phyloP scores from a whole-genome alignment of 2,888 invertebrate genomes.

The Trachelus stipa region DNA sequence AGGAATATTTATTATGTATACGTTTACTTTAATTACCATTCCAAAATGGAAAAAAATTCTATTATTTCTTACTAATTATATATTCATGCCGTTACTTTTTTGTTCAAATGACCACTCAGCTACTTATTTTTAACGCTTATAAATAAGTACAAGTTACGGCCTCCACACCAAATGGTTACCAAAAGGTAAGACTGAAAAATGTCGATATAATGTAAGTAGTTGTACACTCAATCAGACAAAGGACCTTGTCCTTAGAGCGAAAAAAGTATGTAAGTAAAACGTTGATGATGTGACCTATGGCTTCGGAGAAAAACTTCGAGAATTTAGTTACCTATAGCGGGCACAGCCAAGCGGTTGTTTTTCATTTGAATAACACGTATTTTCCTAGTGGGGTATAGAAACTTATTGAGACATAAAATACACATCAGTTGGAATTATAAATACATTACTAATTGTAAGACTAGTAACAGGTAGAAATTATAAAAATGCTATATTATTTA shows the following conservation, averaged over 20 bases:
- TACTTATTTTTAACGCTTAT: background rate
- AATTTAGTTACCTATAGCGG: background rate
- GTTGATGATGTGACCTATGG: background rate
- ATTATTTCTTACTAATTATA: too few species aligned
- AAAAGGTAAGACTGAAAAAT: background rate
- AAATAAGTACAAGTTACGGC: background rate
- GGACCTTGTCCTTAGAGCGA: background rate
- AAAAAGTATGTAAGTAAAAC: background rate
- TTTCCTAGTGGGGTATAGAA: background rate
- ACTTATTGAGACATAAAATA: background rate
- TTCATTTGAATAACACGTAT: background rate
- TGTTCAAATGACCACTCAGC: too few species aligned
- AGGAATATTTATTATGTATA: background rate
- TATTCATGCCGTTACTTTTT: too few species aligned
- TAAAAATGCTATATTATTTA: background rate
- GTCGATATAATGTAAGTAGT: background rate
- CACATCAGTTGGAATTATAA: background rate
- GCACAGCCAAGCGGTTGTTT: background rate
- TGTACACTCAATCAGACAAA: background rate
- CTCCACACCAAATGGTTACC: background rate
- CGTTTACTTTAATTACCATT: too few species aligned
- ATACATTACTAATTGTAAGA: background rate
- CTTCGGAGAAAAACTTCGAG: background rate
- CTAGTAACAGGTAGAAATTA: background rate
- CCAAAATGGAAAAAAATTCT: too few species aligned